Conservation (phyloP, 2,113 vertebrate species). For the Pomatostomus ruficeps region DNA sequence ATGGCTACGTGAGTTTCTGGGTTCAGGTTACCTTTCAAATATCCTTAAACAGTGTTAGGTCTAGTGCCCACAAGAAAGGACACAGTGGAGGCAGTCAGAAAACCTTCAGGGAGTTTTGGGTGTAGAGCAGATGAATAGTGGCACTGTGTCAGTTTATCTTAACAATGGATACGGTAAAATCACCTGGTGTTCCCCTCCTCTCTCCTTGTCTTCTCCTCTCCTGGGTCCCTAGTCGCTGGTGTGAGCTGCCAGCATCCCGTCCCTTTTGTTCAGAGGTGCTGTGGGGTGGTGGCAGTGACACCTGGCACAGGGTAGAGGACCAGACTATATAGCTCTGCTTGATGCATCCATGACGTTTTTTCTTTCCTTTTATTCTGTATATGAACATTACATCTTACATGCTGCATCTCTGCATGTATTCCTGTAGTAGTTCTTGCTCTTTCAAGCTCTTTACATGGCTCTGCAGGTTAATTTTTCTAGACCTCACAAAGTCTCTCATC, state of each 20-base stretch:
- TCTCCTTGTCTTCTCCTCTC: neutral
- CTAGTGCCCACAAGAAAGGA: neutral
- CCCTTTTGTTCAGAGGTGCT: neutral
- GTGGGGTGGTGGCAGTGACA: neutral
- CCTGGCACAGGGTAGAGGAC: neutral
- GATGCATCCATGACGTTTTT: neutral
- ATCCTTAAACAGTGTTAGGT: neutral
- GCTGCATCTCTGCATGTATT: neutral
- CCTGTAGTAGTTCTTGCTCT: neutral
- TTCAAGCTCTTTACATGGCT: neutral
- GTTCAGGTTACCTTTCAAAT: neutral
- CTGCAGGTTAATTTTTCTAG: neutral
- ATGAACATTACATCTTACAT: neutral
- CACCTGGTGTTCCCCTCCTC: neutral
- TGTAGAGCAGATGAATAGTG: neutral
- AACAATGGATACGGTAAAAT: neutral
- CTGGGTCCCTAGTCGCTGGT: fast-evolving
- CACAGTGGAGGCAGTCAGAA: neutral
- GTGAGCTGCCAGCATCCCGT: neutral
- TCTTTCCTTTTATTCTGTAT: neutral
- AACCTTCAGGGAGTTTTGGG: neutral
- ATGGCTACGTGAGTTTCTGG: neutral
- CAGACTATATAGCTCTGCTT: neutral
- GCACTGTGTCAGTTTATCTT: neutral
- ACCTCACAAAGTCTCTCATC: neutral